Conservation (phyloP, 1,140 invertebrate genomes). For the Meteorus sp. region DNA sequence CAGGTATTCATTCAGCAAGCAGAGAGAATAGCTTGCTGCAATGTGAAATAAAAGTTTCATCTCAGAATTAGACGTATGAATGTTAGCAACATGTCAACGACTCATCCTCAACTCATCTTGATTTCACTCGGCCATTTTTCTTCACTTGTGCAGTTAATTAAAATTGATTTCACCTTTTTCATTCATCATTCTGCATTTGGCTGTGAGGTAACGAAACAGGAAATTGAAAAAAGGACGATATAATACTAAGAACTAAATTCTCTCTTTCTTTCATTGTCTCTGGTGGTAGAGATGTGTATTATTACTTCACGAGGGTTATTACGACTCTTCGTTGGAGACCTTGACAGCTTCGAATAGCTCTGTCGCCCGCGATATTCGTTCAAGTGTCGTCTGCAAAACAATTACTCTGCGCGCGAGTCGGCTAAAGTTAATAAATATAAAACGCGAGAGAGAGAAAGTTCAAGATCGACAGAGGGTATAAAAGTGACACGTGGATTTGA, state of each 20-base stretch:
- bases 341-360: background rate
- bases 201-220: background rate
- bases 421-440: background rate
- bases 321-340: conserved; percentile 5
- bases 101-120: too few species aligned
- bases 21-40: too few species aligned
- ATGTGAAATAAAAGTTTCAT: too few species aligned
- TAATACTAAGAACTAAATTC: too few species aligned
- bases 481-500: background rate
- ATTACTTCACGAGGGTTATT: conserved; percentile 18
- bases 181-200: background rate
- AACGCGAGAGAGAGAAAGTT: conserved; percentile 28
- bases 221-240: too few species aligned
- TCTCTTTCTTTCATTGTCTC: too few species aligned
- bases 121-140: too few species aligned
- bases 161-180: conserved; percentile 22
- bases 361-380: background rate
- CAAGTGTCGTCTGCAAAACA: background rate
- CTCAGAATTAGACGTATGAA: too few species aligned
- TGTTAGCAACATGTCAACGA: background rate
- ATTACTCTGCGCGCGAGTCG: background rate
- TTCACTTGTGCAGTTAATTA: conserved; percentile 24
- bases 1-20: too few species aligned
- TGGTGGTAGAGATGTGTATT: background rate
- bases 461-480: conserved; percentile 8